Evolutionary conservation across 2,888 invertebrate species (phyloP).

Genomic region (Ennomos fuscantarius): DNA sequence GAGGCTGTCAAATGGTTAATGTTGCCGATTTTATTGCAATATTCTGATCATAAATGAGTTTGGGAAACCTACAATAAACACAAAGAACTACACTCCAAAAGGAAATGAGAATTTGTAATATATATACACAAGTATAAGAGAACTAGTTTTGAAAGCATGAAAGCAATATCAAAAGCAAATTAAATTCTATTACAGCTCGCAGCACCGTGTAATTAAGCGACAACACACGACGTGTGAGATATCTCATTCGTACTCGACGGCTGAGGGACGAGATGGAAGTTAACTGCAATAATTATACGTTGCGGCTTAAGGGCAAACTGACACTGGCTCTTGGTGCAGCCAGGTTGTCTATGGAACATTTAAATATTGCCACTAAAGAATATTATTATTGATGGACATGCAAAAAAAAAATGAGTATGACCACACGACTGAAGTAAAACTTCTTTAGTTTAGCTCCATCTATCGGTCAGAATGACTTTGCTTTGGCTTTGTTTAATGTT

Average conservation of each 20-base stretch:
- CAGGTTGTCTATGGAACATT: constrained; percentile 39
- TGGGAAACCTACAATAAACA: too few species aligned
- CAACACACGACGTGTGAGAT: constrained; percentile 70
- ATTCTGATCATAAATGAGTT: too few species aligned
- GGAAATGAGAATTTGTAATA: too few species aligned
- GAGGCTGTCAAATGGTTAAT: too few species aligned
- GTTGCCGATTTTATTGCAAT: too few species aligned
- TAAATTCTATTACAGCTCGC: constrained; percentile 79
- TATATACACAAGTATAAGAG: constrained; percentile 4
- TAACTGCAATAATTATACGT: constrained; percentile 74
- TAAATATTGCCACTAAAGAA: not conserved
- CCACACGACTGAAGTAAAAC: too few species aligned
- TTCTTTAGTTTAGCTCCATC: too few species aligned
- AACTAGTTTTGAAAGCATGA: constrained; percentile 55
- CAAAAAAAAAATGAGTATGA: too few species aligned
- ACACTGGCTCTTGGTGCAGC: constrained; percentile 45
- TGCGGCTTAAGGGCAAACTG: constrained; percentile 37
- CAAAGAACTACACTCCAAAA: too few species aligned
- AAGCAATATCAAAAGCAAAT: constrained; percentile 59
- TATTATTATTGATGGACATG: too few species aligned
- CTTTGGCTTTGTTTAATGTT: too few species aligned
- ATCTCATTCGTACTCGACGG: constrained; percentile 76
- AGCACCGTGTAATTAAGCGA: constrained; percentile 73
- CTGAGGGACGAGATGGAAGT: constrained; percentile 64
- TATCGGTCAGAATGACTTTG: too few species aligned